Conservation (phyloP, 2,888 invertebrate genomes). For the Rapana venosa region DNA sequence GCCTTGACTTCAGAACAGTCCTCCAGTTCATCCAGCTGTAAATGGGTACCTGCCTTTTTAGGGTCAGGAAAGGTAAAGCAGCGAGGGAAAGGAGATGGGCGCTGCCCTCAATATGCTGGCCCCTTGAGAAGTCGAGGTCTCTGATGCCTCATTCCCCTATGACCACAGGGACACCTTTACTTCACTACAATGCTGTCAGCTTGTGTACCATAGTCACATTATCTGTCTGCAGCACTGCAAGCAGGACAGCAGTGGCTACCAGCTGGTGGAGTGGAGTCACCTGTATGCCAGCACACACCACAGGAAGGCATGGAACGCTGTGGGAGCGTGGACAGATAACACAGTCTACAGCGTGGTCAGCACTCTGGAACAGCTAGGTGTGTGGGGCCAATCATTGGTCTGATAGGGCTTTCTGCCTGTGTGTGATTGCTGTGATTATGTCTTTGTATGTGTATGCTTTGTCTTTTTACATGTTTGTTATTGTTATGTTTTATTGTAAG, state of each 20-base stretch:
- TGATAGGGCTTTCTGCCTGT: neutral
- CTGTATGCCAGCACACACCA: conserved; percentile 71
- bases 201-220: neutral
- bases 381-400: neutral
- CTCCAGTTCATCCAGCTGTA: too few species aligned
- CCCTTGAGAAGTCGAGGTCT: too few species aligned
- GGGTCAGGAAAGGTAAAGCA: too few species aligned
- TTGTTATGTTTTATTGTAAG: neutral
- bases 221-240: conserved; percentile 59
- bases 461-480: neutral
- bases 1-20: too few species aligned
- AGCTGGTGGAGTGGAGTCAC: conserved; percentile 69
- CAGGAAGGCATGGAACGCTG: conserved; percentile 55
- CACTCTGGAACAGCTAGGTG: conserved; percentile 66
- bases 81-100: too few species aligned
- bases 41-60: too few species aligned
- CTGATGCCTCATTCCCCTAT: too few species aligned
- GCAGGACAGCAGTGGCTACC: conserved; percentile 36
- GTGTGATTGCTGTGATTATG: neutral
- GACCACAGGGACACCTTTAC: too few species aligned
- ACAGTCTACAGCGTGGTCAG: conserved; percentile 60
- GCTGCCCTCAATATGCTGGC: too few species aligned
- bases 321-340: conserved; percentile 59
- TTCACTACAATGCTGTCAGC: neutral
- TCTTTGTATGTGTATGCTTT: conserved; percentile 16